Conservation (phyloP, 1,140 invertebrate species). For the Lordiphosa mommai region DNA sequence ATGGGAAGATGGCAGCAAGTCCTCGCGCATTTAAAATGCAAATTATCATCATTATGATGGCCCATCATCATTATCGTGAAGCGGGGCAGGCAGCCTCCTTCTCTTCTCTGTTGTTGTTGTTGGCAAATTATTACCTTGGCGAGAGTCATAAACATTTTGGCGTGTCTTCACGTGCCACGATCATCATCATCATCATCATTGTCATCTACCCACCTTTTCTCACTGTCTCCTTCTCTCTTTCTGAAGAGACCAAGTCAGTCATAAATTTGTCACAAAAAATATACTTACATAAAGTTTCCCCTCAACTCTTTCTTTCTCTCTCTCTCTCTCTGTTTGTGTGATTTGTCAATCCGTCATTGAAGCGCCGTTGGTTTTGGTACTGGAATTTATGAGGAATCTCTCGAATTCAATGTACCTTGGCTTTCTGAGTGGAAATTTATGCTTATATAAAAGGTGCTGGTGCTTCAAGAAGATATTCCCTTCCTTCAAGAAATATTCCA, state of each 20-base stretch:
- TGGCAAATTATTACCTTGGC: constrained; percentile 75
- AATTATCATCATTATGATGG: constrained; percentile 75
- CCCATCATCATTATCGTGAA: constrained; percentile 44
- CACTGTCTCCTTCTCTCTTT: too few relatives aligned
- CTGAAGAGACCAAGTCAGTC: constrained; percentile 50
- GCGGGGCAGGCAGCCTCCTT: constrained; percentile 21
- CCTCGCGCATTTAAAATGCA: constrained; percentile 74
- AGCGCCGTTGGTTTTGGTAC: constrained; percentile 56
- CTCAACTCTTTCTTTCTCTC: constrained; percentile 3
- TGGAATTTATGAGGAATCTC: constrained; percentile 43
- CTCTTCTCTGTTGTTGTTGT: constrained; percentile 35
- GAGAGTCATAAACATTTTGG: constrained; percentile 67
- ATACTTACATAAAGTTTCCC: constrained; percentile 35
- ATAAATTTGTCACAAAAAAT: constrained; percentile 72
- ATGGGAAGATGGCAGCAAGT: neutral
- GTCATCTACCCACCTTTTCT: constrained; percentile 5
- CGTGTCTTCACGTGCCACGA: constrained; percentile 70
- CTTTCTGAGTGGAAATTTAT: too few relatives aligned
- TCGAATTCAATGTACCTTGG: neutral
- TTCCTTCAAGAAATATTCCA: too few relatives aligned
- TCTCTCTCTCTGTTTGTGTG: constrained; percentile 10
- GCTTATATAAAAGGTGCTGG: neutral
- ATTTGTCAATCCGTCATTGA: constrained; percentile 76
- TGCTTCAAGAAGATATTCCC: too few relatives aligned
- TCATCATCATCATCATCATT: constrained; percentile 30